phyloP scores from a whole-genome alignment of 2,797 vertebrate genomes.

The Steatocranus sp. region DNA sequence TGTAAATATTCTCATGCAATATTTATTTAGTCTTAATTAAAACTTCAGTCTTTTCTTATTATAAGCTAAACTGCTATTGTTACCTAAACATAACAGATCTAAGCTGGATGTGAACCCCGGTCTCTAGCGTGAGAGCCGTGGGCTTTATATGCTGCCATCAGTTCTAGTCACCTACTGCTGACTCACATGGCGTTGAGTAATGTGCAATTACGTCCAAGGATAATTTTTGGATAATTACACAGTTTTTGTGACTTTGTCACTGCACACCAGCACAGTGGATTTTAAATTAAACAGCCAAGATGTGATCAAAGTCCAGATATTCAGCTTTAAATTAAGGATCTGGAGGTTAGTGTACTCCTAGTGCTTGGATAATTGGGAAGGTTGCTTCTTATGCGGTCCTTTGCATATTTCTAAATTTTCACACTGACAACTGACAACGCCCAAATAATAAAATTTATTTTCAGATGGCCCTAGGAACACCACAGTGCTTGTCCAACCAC shows the following conservation, averaged over 20 bases:
- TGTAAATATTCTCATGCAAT: neutral
- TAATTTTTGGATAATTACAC: neutral
- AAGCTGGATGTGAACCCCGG: neutral
- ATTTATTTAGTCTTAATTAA: neutral
- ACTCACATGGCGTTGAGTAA: neutral
- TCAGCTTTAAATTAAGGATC: neutral
- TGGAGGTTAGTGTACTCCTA: neutral
- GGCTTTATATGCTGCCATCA: neutral
- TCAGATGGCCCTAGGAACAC: constrained; percentile 42
- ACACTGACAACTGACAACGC: neutral
- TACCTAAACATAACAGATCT: neutral
- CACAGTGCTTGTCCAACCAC: neutral
- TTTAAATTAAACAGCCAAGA: neutral
- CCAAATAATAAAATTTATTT: neutral
- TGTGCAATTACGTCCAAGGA: neutral
- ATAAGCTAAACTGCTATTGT: neutral
- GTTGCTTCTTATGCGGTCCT: rapidly evolving
- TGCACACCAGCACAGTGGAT: neutral
- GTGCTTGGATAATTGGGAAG: rapidly evolving
- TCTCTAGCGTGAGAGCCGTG: rapidly evolving
- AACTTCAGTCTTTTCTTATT: neutral
- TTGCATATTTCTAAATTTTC: neutral
- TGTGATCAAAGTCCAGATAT: neutral
- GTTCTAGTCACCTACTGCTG: neutral
- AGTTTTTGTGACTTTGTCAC: neutral